Conservation (phyloP, 2,797 vertebrate species). For the Hephaestus fuliginosus region DNA sequence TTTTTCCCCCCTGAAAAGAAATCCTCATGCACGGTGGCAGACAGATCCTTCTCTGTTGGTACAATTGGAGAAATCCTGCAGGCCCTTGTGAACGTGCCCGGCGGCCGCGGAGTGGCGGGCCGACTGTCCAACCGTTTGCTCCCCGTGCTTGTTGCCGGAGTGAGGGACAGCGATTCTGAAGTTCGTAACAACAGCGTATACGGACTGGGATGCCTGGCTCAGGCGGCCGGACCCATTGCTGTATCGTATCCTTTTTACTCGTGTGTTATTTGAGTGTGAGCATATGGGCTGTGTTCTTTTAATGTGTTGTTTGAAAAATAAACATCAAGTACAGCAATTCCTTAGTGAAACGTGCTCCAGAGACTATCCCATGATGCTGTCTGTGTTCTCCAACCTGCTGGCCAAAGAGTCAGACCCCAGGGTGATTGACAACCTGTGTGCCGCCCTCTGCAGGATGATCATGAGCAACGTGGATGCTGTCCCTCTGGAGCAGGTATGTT, state of each 20-base stretch:
- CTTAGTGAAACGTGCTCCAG: slow-evolving; percentile 81
- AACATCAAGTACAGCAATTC: slow-evolving; percentile 24
- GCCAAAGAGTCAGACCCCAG: slow-evolving; percentile 85
- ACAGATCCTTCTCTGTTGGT: slow-evolving; percentile 91
- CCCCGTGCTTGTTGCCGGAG: slow-evolving; percentile 85
- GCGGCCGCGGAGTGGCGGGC: slow-evolving; percentile 83
- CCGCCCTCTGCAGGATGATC: slow-evolving; percentile 92
- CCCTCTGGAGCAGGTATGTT: slow-evolving; percentile 89
- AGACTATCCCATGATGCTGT: slow-evolving; percentile 90
- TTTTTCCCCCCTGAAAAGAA: slow-evolving; percentile 81
- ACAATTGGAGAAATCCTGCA: slow-evolving; percentile 89
- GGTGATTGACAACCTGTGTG: slow-evolving; percentile 93
- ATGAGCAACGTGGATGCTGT: slow-evolving; percentile 84
- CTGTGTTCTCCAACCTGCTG: slow-evolving; percentile 89
- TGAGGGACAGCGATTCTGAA: slow-evolving; percentile 87
- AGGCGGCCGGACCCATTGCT: slow-evolving; percentile 87
- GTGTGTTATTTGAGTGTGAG: neutral
- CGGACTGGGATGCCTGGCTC: slow-evolving; percentile 89
- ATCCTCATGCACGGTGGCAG: slow-evolving; percentile 87
- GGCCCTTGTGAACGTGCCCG: slow-evolving; percentile 77
- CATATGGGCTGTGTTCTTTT: neutral
- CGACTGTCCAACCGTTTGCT: slow-evolving; percentile 87
- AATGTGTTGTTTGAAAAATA: neutral
- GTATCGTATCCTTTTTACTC: slow-evolving; percentile 88
- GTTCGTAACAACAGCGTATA: slow-evolving; percentile 93